phyloP scores from a whole-genome alignment of 2,888 invertebrate species.

The Mycalesis mineus region DNA sequence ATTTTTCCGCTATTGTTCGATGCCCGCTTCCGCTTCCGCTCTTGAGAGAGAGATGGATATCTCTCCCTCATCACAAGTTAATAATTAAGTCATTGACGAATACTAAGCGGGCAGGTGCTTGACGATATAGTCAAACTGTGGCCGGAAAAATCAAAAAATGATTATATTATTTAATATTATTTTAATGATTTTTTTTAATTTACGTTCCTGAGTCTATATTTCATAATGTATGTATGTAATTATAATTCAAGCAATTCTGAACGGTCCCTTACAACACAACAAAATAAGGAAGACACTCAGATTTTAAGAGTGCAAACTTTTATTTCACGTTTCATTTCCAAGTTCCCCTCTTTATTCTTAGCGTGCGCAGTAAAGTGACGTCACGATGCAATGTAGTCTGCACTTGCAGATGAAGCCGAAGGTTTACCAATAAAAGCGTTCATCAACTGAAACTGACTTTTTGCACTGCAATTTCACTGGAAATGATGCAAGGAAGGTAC shows the following conservation, averaged over 20 bases:
- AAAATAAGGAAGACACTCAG: constrained; percentile 33
- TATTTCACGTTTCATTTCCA: constrained; percentile 40
- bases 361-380: constrained; percentile 19
- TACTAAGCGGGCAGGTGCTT: too few relatives aligned
- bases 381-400: constrained; percentile 13
- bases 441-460: constrained; percentile 45
- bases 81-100: too few relatives aligned
- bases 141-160: too few relatives aligned
- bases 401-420: constrained; percentile 43
- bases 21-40: too few relatives aligned
- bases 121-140: too few relatives aligned
- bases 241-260: not conserved
- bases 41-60: too few relatives aligned
- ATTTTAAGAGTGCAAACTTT: constrained; percentile 41
- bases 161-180: too few relatives aligned
- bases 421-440: constrained; percentile 53
- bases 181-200: too few relatives aligned
- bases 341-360: constrained; percentile 19
- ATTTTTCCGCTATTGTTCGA: too few relatives aligned
- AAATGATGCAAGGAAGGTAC: not conserved
- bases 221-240: not conserved
- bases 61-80: too few relatives aligned
- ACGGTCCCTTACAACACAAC: constrained; percentile 11
- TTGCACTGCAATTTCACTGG: constrained; percentile 8
- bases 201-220: too few relatives aligned